phyloP scores from a whole-genome alignment of 2,113 vertebrate genomes.

The Myotis yumanensis region DNA sequence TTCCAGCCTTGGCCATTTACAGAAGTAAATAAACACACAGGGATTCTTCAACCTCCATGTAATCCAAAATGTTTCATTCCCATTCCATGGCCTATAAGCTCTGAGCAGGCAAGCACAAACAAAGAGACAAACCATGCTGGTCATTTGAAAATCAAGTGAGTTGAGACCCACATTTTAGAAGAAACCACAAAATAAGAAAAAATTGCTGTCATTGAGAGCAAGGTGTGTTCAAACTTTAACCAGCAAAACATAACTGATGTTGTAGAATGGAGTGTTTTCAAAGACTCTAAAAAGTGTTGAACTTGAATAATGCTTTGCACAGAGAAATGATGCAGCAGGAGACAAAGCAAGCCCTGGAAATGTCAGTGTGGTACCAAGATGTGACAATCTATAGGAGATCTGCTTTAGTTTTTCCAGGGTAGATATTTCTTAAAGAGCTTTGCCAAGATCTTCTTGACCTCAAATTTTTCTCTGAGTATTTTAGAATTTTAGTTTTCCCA shows the following conservation, averaged over 20 bases:
- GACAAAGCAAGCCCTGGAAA: neutral
- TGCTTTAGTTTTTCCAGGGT: neutral
- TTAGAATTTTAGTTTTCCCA: neutral
- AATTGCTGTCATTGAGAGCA: neutral
- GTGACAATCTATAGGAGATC: neutral
- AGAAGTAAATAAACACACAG: neutral
- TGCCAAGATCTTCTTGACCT: neutral
- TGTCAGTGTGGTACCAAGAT: neutral
- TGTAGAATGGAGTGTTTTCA: neutral
- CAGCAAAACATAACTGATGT: neutral
- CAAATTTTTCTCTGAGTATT: neutral
- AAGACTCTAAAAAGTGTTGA: neutral
- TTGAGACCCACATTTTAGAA: conserved; percentile 13
- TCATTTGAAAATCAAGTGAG: neutral
- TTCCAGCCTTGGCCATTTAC: neutral
- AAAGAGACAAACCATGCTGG: neutral
- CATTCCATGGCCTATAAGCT: neutral
- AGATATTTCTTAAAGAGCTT: neutral
- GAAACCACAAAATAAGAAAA: neutral
- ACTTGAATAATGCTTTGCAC: neutral
- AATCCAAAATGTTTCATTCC: neutral
- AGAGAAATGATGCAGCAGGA: neutral
- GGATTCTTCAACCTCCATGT: neutral
- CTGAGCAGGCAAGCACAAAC: neutral
- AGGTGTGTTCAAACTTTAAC: neutral